Conservation (phyloP, 2,113 vertebrate species). For the Neolamprologus devosi region DNA sequence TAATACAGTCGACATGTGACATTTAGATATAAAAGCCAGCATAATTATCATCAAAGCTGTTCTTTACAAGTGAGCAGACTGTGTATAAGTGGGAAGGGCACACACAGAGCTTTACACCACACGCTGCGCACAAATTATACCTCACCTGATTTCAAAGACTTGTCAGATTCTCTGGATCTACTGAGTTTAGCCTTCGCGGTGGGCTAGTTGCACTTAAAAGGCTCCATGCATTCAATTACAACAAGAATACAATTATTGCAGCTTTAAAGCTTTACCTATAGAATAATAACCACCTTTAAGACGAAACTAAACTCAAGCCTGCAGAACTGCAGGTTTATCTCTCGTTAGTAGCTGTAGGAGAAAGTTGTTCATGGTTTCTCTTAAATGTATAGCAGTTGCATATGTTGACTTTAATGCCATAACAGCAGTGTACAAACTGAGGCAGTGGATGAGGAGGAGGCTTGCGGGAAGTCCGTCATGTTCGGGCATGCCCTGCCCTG, state of each 20-base stretch:
- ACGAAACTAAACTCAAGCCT: neutral
- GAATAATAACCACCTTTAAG: neutral
- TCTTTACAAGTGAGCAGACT: constrained; percentile 20
- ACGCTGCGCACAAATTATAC: neutral
- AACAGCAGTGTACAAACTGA: neutral
- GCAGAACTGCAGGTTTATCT: neutral
- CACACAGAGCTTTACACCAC: neutral
- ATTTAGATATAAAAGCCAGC: constrained; percentile 50
- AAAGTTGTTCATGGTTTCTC: neutral
- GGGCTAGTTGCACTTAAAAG: neutral
- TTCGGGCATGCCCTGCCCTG: constrained; percentile 52
- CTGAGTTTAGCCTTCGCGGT: neutral
- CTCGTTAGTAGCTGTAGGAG: neutral
- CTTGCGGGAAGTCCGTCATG: constrained; percentile 26
- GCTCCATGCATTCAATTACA: neutral
- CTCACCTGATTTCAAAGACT: neutral
- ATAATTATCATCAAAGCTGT: constrained; percentile 48
- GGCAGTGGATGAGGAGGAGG: constrained; percentile 8
- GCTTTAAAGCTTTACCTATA: neutral
- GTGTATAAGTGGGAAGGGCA: neutral
- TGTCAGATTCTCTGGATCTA: neutral
- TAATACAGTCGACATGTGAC: constrained; percentile 50
- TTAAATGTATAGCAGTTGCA: neutral
- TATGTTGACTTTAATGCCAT: constrained; percentile 11
- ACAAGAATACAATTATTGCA: neutral